Evolutionary conservation across 2,797 vertebrate species (phyloP).

Genomic region (Scolopax rusticola): DNA sequence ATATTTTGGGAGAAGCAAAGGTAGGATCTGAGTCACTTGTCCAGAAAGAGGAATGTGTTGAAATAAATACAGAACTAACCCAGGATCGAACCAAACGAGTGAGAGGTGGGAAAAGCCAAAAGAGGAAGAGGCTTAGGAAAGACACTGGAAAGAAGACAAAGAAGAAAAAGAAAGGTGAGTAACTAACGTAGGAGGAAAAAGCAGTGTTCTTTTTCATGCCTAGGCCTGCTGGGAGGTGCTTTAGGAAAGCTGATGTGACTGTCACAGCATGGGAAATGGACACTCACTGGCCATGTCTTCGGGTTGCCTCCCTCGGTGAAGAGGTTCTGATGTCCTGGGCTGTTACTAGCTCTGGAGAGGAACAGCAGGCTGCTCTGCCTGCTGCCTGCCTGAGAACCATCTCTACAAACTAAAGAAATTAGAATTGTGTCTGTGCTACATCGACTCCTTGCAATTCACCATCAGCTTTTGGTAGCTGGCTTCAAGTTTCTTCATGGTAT

Average conservation of each 20-base stretch:
- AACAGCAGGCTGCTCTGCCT: not conserved
- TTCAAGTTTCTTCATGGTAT: not conserved
- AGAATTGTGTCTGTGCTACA: not conserved
- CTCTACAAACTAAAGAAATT: not conserved
- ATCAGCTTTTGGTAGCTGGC: not conserved
- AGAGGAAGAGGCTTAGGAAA: slow-evolving; percentile 84
- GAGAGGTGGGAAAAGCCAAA: slow-evolving; percentile 88
- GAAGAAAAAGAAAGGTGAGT: slow-evolving; percentile 86
- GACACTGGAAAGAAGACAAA: slow-evolving; percentile 81
- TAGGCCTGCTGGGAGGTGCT: not conserved
- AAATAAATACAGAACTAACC: slow-evolving; percentile 80
- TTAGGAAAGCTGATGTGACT: not conserved
- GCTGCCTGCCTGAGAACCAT: not conserved
- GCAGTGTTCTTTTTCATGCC: not conserved
- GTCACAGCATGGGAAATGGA: not conserved
- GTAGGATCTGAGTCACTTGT: slow-evolving; percentile 15
- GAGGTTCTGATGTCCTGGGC: not conserved
- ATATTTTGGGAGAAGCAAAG: slow-evolving; percentile 62
- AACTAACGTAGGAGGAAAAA: not conserved
- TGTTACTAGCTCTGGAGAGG: not conserved
- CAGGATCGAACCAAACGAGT: slow-evolving; percentile 84
- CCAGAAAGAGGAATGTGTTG: slow-evolving; percentile 74
- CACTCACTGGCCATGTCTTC: not conserved
- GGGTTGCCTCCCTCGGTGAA: not conserved
- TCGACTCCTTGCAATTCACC: not conserved